Evolutionary conservation across 2,888 invertebrate species (phyloP), one percentile per base, ranked within the genome.

Genomic region (Conchocele bisecta): DNA sequence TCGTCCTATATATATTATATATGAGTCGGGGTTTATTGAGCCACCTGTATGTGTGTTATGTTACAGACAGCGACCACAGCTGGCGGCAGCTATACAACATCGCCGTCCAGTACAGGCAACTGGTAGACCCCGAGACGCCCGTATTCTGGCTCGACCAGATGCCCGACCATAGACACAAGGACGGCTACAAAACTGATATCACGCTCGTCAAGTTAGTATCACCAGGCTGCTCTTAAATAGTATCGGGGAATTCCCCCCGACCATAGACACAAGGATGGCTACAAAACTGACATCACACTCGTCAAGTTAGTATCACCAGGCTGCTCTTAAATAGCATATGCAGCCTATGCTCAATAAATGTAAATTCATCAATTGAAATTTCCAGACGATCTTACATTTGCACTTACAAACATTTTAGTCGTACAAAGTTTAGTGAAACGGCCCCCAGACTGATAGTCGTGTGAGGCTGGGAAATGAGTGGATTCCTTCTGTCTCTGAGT

Each of bases 71-170:
- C 31, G 58, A 67, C 2, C 72, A 83, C 51, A 77, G 65, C 31
- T 88, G 88, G 88, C 69, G 81, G 56, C 86, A 88, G 48, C 35
- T 88, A 29, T 88, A 82, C 75, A 74, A 81, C 46, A 84, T 87
- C 22, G 86, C 84, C 15, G 83, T 86, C 24, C 75, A 77, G 44
- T 88, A 88, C 59, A 69, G 86, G 41, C 69, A 85, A 50, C 59
- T 89, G 58, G 86, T 85, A 9, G 86, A 86, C 54, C 86, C 86
- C 20, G 88, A 88, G 51, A 84, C 85, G 63, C 82, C 87, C 6
- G 83, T 86, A 1, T 64, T 89, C 15, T 89, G 88, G 88, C 71
- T 87, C 15, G 84, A 86, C 56, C 72, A 72, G 24, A 76, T 88
- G 72, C 81, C 84, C 1, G 83, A 83, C 53, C 82, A 83, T 70